Base-by-base conservation (phyloP, 92 coral and sea anemone genomes). In the Phenganax marumi region DNA sequence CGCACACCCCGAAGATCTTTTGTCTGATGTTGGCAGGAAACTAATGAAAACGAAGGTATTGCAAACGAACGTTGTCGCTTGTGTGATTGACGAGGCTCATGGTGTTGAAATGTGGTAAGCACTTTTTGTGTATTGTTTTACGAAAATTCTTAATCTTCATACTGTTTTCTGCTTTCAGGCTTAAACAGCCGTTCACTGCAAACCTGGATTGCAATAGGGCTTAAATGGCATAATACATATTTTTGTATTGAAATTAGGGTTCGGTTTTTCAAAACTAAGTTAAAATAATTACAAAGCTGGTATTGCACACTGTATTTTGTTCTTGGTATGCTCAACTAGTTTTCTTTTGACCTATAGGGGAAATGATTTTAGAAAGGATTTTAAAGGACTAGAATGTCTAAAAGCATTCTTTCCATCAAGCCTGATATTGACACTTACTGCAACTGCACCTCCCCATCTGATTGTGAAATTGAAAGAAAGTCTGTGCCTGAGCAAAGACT, bases 331-430 rank as follows among this genome's bases (percentile, higher is more conserved):
- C 43, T 63, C 26, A 18, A 63, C 70, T 12, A 18, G 10, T 12
- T 12, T 63, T 63, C 22, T 63, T 47, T 70, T 7, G 9, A 47
- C 33, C 71, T 73, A 18, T 66, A 81, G 88, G 91, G 88, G 91
- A 74, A 83, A 88, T 80, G 91, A 88, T 53, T 88, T 88, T 62
- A 88, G 91, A 85, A 81, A 50, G 22, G 91, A 88, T 14, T 88
- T 88, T 23, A 85, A 88, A 71, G 88, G 77, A 46, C 73, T 84
- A 51, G 80, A 87, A 8, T 70, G 79, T 12, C 50, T 88, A 10
- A 85, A 78, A 54, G 88, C 91, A 6, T 85, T 80, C 77, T 80
- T 84, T 46, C 91, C 91, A 54, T 64, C 49, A 52, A 73, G 76
- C 57, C 88, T 86, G 7, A 72, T 70, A 50, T 19, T 85, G 77